Evolutionary conservation across 2,888 invertebrate genomes (phyloP).

Genomic region (Amorpha juglandis): DNA sequence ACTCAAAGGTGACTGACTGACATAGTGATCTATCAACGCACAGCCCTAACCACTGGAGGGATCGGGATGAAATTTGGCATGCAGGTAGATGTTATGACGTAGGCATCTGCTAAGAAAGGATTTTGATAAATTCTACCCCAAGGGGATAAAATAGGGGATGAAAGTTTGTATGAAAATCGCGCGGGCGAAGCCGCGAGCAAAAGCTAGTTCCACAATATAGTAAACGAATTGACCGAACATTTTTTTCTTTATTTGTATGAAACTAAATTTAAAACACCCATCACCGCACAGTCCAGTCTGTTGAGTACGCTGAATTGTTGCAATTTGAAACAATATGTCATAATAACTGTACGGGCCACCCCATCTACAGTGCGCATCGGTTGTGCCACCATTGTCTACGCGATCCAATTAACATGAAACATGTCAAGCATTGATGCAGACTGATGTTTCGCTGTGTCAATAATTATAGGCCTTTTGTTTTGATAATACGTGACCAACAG

Average conservation of each 20-base stretch:
- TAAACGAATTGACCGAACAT: conserved; percentile 6
- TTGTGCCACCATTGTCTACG: conserved; percentile 65
- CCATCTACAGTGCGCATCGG: conserved; percentile 55
- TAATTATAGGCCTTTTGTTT: conserved; percentile 72
- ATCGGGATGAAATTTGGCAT: too few species aligned
- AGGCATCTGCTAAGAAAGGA: too few species aligned
- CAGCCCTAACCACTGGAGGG: too few species aligned
- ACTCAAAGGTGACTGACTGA: too few species aligned
- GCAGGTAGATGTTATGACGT: too few species aligned
- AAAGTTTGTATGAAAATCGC: too few species aligned
- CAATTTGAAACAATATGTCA: conserved; percentile 74
- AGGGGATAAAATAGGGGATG: too few species aligned
- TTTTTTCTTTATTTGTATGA: conserved; percentile 13
- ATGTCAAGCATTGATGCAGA: conserved; percentile 73
- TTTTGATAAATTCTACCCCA: too few species aligned
- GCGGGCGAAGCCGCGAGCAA: too few species aligned
- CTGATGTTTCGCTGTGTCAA: conserved; percentile 64
- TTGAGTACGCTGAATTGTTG: conserved; percentile 62
- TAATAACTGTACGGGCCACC: conserved; percentile 64
- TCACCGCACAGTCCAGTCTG: conserved; percentile 40
- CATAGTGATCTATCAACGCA: too few species aligned
- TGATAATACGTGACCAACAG: conserved; percentile 36
- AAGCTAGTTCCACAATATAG: background rate
- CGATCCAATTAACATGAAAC: conserved; percentile 79
- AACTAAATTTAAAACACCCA: conserved; percentile 24